phyloP scores from a whole-genome alignment of 2,888 invertebrate genomes.

The Cactoblastis cactorum region DNA sequence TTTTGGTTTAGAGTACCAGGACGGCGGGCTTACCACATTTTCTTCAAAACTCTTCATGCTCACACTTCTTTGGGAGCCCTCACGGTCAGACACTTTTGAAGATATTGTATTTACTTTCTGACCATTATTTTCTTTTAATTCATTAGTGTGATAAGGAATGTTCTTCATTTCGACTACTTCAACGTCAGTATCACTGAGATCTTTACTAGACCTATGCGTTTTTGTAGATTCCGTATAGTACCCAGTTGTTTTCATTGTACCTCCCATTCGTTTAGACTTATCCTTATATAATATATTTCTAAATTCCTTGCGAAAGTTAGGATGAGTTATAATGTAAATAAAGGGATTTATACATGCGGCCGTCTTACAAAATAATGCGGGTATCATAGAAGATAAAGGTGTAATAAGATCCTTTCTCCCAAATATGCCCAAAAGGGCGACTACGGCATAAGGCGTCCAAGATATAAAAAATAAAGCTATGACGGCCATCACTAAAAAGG shows the following conservation, averaged over 20 bases:
- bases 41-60: constrained; percentile 65
- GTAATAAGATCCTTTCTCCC: constrained; percentile 82
- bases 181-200: constrained; percentile 70
- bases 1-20: constrained; percentile 75
- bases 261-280: constrained; percentile 58
- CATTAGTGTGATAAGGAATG: constrained; percentile 54
- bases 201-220: constrained; percentile 56
- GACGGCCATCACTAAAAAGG: constrained; percentile 83
- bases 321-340: constrained; percentile 89
- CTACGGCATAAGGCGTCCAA: constrained; percentile 90
- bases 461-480: constrained; percentile 87
- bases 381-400: constrained; percentile 86
- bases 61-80: constrained; percentile 53
- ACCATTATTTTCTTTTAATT: constrained; percentile 25
- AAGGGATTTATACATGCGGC: constrained; percentile 91
- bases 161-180: constrained; percentile 77
- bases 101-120: constrained; percentile 50
- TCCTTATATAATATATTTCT: constrained; percentile 60
- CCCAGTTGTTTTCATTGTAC: constrained; percentile 56
- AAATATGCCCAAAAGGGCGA: constrained; percentile 86
- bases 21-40: constrained; percentile 61
- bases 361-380: constrained; percentile 88
- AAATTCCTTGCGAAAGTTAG: constrained; percentile 84
- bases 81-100: constrained; percentile 48
- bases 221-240: constrained; percentile 51